phyloP scores from a whole-genome alignment of 2,888 invertebrate genomes.

The Alitta virens region DNA sequence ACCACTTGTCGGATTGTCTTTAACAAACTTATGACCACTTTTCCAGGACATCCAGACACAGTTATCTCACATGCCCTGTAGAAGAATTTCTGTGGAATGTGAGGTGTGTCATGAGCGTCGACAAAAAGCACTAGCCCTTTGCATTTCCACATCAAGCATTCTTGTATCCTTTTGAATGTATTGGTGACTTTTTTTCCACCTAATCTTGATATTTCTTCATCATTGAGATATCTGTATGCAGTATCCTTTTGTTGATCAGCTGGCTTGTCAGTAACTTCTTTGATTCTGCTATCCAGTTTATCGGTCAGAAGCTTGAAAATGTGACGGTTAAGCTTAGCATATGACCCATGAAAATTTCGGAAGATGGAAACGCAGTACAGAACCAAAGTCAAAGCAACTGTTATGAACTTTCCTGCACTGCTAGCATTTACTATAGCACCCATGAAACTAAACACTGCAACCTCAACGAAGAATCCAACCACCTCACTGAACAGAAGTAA shows the following conservation, averaged over 20 bases:
- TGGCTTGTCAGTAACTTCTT: constrained; percentile 42
- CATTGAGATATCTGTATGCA: constrained; percentile 34
- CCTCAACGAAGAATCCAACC: constrained; percentile 42
- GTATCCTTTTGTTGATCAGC: constrained; percentile 44
- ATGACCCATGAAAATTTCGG: constrained; percentile 47
- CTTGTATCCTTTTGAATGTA: too few relatives aligned
- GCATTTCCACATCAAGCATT: too few relatives aligned
- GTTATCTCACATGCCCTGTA: too few relatives aligned
- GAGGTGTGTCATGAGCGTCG: too few relatives aligned
- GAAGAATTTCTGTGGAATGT: too few relatives aligned
- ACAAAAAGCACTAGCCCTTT: too few relatives aligned
- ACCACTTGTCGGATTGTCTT: too few relatives aligned
- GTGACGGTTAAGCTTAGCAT: constrained; percentile 42
- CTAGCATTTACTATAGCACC: constrained; percentile 51
- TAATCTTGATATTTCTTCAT: background rate
- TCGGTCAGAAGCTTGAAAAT: constrained; percentile 47
- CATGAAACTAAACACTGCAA: constrained; percentile 48
- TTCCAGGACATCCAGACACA: too few relatives aligned
- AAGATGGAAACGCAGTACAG: constrained; percentile 50
- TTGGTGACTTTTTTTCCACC: too few relatives aligned
- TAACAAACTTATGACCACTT: too few relatives aligned
- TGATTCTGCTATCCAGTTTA: constrained; percentile 37
- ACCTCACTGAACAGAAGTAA: constrained; percentile 42
- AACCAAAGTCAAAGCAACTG: constrained; percentile 43
- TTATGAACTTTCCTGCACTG: constrained; percentile 43